phyloP scores from a whole-genome alignment of 1,140 invertebrate species.

The Drosophila parabipectinata region DNA sequence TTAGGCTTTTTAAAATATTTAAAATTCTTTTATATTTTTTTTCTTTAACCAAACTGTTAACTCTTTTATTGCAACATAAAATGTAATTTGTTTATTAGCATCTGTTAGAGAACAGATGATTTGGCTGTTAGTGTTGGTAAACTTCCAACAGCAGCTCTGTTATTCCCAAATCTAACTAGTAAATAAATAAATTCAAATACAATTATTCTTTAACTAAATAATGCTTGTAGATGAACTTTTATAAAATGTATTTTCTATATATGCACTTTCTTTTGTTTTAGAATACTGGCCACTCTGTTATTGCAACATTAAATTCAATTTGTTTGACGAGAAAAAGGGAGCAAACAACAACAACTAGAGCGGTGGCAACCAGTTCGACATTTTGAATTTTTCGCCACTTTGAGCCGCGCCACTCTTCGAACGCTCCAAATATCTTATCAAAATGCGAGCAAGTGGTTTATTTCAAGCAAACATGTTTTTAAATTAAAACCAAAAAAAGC shows the following conservation, averaged over 20 bases:
- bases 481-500: slow-evolving; percentile 5
- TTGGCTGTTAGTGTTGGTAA: slow-evolving; percentile 5
- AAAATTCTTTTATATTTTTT: no score
- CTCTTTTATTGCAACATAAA: no score
- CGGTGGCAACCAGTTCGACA: not conserved
- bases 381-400: slow-evolving; percentile 20
- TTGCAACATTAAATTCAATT: slow-evolving; percentile 8
- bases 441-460: slow-evolving; percentile 14
- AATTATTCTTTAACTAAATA: not conserved
- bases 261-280: not conserved
- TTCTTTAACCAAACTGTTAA: no score
- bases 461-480: slow-evolving; percentile 34
- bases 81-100: not conserved
- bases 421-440: slow-evolving; percentile 47
- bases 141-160: not conserved
- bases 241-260: not conserved
- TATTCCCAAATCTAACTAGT: not conserved
- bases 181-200: not conserved
- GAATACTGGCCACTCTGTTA: slow-evolving; percentile 2
- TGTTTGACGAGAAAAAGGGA: not conserved
- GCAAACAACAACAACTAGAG: not conserved
- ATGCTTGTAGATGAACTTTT: not conserved
- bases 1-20: no score
- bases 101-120: not conserved
- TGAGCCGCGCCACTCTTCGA: not conserved